Percentiles rank a stretch among this genome's conserved stretches.
phyloP scores from a whole-genome alignment of 35 echinoderm and acorn worm species.

The Lytechinus variegatus region DNA sequence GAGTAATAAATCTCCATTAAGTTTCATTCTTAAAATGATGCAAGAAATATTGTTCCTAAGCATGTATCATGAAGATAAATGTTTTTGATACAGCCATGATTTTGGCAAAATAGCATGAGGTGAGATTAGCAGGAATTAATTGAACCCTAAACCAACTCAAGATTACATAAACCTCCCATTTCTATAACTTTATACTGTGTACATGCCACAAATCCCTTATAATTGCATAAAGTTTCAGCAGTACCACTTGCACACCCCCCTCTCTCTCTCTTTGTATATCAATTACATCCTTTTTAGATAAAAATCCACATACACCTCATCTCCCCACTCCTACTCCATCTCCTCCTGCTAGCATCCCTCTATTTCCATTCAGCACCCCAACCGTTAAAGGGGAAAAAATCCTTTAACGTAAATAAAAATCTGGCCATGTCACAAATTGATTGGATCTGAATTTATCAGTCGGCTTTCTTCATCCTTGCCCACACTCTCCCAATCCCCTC shows the following conservation, averaged over 20 bases:
- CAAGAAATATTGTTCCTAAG: too few relatives aligned
- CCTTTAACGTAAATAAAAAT: neutral
- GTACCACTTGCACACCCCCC: neutral
- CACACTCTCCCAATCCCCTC: neutral
- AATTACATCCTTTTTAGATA: neutral
- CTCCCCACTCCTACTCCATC: neutral
- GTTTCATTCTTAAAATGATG: too few relatives aligned
- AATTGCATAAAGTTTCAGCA: too few relatives aligned
- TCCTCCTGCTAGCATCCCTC: neutral
- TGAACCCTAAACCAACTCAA: too few relatives aligned
- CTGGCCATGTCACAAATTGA: neutral
- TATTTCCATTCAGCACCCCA: neutral
- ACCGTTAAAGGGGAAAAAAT: neutral
- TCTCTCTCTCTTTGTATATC: neutral
- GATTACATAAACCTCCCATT: too few relatives aligned
- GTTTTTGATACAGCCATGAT: too few relatives aligned
- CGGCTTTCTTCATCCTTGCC: neutral
- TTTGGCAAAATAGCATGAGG: too few relatives aligned
- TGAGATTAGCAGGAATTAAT: too few relatives aligned
- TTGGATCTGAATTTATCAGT: slow-evolving; percentile 13
- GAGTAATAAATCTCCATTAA: too few relatives aligned
- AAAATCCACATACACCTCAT: neutral
- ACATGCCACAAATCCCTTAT: too few relatives aligned
- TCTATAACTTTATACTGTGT: too few relatives aligned
- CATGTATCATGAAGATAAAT: too few relatives aligned